A percentile compares a stretch with the other conserved stretches of the same genome.
phyloP scores from a whole-genome alignment of 2,797 vertebrate genomes.

The Rhinella marina region DNA sequence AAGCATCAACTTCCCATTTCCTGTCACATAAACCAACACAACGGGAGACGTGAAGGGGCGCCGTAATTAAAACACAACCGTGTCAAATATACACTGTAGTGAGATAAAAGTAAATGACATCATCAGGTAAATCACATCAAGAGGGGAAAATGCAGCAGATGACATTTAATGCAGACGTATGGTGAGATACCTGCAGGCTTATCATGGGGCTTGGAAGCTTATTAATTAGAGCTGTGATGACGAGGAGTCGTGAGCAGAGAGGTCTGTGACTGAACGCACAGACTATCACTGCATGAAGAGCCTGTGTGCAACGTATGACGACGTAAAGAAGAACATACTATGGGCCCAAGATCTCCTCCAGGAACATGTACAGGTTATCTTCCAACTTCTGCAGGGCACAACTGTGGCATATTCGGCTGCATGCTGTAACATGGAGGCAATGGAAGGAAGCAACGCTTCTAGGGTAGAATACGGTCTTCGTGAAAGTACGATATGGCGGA shows the following conservation, averaged over 20 bases:
- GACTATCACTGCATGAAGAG: not conserved
- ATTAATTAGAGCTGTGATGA: constrained; percentile 29
- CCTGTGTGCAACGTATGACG: not conserved
- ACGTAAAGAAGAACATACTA: not conserved
- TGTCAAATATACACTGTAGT: constrained; percentile 9
- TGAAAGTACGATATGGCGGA: too few species aligned
- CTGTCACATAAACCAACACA: not conserved
- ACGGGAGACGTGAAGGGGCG: not conserved
- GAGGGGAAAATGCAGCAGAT: not conserved
- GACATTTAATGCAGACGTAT: constrained; percentile 18
- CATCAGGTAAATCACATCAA: constrained; percentile 13
- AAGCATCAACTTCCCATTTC: not conserved
- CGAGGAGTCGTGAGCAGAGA: constrained; percentile 18
- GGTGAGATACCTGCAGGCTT: constrained; percentile 13
- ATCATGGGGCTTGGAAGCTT: not conserved
- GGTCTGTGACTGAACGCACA: not conserved
- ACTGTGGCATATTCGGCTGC: too few species aligned
- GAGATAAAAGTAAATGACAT: constrained; percentile 1
- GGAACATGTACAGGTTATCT: too few species aligned
- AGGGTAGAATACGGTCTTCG: too few species aligned
- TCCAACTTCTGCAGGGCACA: too few species aligned
- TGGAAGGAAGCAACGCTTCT: too few species aligned
- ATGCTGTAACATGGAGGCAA: too few species aligned
- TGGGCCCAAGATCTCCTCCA: too few species aligned
- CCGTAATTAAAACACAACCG: constrained; percentile 4